Evolutionary conservation across 2,113 vertebrate species (phyloP).

Genomic region (Mirza zaza): DNA sequence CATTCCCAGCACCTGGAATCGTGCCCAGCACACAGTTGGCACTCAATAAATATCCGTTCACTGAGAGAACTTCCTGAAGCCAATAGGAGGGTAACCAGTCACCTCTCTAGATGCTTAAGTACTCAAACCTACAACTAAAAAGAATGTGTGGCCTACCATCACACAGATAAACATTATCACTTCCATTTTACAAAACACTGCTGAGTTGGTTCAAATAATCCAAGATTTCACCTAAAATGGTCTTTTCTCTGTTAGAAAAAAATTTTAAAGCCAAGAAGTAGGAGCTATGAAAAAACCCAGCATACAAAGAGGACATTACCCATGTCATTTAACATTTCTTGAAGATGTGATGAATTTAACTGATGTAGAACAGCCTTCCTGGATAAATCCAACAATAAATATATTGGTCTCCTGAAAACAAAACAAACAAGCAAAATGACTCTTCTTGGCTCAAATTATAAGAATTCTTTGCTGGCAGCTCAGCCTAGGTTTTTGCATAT

Average conservation of each 20-base stretch:
- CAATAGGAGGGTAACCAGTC: neutral
- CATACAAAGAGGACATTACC: neutral
- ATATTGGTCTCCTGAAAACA: slow-evolving; percentile 51
- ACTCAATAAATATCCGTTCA: neutral
- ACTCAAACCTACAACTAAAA: neutral
- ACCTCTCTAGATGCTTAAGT: neutral
- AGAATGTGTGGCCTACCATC: neutral
- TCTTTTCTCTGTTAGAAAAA: neutral
- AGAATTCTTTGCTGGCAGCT: neutral
- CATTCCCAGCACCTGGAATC: neutral
- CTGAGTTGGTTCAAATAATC: neutral
- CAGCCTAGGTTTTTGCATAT: neutral
- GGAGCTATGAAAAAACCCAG: neutral
- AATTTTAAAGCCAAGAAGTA: neutral
- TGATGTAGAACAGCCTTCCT: slow-evolving; percentile 13
- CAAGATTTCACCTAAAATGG: neutral
- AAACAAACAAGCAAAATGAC: neutral
- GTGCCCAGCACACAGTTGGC: too few relatives aligned
- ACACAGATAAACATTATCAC: neutral
- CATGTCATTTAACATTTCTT: neutral
- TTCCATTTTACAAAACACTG: neutral
- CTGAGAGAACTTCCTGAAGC: neutral
- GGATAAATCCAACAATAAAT: slow-evolving; percentile 47
- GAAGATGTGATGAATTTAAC: neutral
- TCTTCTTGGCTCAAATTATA: slow-evolving; percentile 5